Evolutionary conservation across 2,888 invertebrate species (phyloP).

Genomic region (Brenthis daphne): DNA sequence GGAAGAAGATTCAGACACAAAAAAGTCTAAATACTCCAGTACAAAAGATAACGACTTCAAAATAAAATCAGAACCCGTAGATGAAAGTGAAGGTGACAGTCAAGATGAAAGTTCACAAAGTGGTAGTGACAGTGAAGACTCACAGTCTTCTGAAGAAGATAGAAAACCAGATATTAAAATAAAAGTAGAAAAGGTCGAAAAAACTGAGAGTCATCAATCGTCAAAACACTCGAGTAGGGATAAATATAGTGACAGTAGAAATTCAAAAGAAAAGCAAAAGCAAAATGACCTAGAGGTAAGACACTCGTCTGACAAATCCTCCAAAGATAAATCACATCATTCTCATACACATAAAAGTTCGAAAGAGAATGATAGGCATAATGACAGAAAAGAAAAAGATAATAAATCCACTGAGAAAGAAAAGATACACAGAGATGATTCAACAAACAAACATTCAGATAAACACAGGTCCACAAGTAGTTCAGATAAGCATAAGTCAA

Average conservation of each 20-base stretch:
- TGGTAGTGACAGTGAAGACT: slow-evolving; percentile 56
- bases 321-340: slow-evolving; percentile 56
- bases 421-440: slow-evolving; percentile 34
- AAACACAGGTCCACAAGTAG: slow-evolving; percentile 40
- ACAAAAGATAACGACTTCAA: slow-evolving; percentile 58
- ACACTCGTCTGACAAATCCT: slow-evolving; percentile 52
- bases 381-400: slow-evolving; percentile 38
- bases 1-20: slow-evolving; percentile 64
- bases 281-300: slow-evolving; percentile 50
- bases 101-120: slow-evolving; percentile 56
- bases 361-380: slow-evolving; percentile 27
- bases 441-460: slow-evolving; percentile 34
- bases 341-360: slow-evolving; percentile 54
- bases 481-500: slow-evolving; percentile 54
- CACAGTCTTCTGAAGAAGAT: slow-evolving; percentile 63
- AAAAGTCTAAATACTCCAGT: slow-evolving; percentile 59
- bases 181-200: slow-evolving; percentile 56
- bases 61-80: slow-evolving; percentile 53
- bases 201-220: slow-evolving; percentile 47
- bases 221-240: slow-evolving; percentile 52
- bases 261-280: slow-evolving; percentile 44
- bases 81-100: slow-evolving; percentile 45
- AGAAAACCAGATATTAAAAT: slow-evolving; percentile 43
- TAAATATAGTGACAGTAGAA: slow-evolving; percentile 50
- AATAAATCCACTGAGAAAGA: slow-evolving; percentile 35